Evolutionary conservation across 2,113 vertebrate genomes (phyloP).

Genomic region (Probosciger aterrimus): DNA sequence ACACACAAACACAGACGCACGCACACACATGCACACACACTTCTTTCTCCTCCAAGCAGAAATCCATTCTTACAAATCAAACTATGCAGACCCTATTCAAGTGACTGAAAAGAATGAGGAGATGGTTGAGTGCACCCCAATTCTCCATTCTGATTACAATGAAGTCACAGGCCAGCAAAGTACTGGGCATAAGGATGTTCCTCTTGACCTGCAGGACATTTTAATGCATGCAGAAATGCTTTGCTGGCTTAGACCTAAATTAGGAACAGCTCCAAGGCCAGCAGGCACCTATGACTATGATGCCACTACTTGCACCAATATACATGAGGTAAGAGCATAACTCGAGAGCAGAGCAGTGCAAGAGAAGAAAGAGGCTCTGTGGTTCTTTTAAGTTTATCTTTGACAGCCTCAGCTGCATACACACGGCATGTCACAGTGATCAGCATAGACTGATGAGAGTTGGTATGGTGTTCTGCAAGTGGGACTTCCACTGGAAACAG

Average conservation of each 20-base stretch:
- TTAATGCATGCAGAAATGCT: constrained; percentile 6
- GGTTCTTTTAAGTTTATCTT: constrained; percentile 53
- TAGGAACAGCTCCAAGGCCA: constrained; percentile 1
- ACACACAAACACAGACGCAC: neutral
- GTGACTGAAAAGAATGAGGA: neutral
- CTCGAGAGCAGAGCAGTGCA: constrained; percentile 50
- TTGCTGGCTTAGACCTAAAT: neutral
- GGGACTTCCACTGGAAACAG: neutral
- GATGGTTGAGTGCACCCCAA: neutral
- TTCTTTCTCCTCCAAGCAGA: neutral
- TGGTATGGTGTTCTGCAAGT: neutral
- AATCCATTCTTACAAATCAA: neutral
- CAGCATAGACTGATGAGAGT: constrained; percentile 6
- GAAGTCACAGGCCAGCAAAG: constrained; percentile 5
- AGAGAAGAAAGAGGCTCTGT: constrained; percentile 57
- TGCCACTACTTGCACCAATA: constrained; percentile 39
- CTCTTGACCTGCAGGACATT: constrained; percentile 3
- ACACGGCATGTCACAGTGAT: constrained; percentile 25
- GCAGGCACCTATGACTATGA: neutral
- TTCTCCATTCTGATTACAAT: neutral
- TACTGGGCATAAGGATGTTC: neutral
- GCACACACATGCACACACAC: neutral
- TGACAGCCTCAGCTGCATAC: constrained; percentile 32
- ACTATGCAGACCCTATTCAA: constrained; percentile 19
- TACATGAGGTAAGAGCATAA: constrained; percentile 51